Conservation (phyloP, 2,888 invertebrate genomes). For the Pegoplata infirma region DNA sequence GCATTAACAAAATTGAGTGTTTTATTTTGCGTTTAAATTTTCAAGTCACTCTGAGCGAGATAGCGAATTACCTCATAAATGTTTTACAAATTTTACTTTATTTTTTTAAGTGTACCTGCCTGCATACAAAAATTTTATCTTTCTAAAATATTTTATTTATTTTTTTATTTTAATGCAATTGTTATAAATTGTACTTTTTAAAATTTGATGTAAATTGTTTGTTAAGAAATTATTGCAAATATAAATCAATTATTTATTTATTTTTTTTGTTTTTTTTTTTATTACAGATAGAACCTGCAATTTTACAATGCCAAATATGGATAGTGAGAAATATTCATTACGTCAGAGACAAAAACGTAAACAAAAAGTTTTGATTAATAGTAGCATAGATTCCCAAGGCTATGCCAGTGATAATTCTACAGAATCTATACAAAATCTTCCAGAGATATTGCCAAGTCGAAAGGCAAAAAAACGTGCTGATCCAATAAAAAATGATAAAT, state of each 20-base stretch:
- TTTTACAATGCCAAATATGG: conserved; percentile 44
- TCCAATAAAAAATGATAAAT: conserved; percentile 43
- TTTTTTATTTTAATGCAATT: conserved; percentile 16
- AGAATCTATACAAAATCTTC: conserved; percentile 29
- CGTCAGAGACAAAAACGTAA: conserved; percentile 82
- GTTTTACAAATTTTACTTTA: background rate
- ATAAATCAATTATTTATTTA: conserved; percentile 25
- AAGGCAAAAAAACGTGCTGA: background rate
- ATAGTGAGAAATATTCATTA: conserved; percentile 83
- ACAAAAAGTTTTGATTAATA: conserved; percentile 69
- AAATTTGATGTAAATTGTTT: background rate
- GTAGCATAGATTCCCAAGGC: conserved; percentile 68
- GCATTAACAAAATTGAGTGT: too few species aligned
- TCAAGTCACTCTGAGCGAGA: too few species aligned
- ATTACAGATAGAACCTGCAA: conserved; percentile 38
- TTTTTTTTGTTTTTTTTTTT: conserved; percentile 1
- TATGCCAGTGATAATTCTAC: conserved; percentile 54
- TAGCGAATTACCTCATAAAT: too few species aligned
- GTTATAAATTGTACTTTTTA: conserved; percentile 22
- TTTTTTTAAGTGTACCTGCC: background rate
- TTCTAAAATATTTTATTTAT: background rate
- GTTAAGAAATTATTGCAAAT: background rate
- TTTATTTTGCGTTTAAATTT: too few species aligned
- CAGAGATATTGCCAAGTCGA: background rate
- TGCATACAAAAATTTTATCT: background rate